These are phyloP conservation scores for Glyphotaelius pellucidus DNA, from an alignment of 2,888 invertebrate species.

Conservation along the genomic window DNA sequence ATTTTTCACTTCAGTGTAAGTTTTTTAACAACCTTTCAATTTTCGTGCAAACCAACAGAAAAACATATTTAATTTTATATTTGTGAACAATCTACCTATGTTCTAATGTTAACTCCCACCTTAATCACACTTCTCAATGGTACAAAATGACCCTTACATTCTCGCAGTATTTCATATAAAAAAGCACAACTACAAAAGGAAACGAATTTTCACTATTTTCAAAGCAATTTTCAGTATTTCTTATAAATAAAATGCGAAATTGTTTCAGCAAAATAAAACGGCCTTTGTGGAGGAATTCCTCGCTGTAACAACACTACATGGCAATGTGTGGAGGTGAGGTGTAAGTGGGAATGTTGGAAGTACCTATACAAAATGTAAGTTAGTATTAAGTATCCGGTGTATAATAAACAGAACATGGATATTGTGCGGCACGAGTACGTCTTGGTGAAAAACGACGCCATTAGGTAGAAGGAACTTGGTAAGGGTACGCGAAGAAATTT, in stretches of 20 bases:
- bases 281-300: neutral
- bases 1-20: no score
- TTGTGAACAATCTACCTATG: no score
- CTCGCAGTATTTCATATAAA: no score
- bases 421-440: neutral
- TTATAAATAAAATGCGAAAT: neutral
- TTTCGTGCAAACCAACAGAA: no score
- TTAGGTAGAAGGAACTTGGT: neutral
- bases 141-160: no score
- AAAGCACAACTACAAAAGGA: no score
- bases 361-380: neutral
- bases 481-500: neutral
- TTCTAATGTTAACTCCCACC: no score
- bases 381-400: neutral
- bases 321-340: neutral
- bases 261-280: neutral
- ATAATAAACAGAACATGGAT: neutral
- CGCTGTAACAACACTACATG: neutral
- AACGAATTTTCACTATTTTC: neutral
- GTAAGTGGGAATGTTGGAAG: neutral
- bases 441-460: conserved; percentile 18
- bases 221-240: neutral
- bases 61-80: no score
- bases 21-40: no score
- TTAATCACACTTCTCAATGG: no score